These are phyloP conservation scores for Diachasmimorpha longicaudata DNA, from an alignment of 1,140 invertebrate species.

Conservation along the genomic window DNA sequence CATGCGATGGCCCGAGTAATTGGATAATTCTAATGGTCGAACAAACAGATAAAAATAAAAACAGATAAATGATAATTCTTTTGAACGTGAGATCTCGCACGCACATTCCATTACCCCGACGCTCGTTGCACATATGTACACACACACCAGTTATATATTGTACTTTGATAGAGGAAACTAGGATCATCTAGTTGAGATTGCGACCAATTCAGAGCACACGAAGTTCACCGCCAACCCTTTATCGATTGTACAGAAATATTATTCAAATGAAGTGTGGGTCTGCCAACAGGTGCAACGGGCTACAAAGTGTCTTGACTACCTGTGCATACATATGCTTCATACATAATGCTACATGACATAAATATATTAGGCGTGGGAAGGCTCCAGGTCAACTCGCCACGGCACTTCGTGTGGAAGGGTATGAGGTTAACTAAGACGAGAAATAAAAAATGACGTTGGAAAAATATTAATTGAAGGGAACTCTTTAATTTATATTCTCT, in stretches of 20 bases:
- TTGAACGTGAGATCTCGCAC: no score
- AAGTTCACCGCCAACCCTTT: constrained; percentile 2
- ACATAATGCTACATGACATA: constrained; percentile 16
- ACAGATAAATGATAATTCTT: no score
- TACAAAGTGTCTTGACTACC: constrained; percentile 29
- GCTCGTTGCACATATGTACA: no score
- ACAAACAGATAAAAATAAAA: no score
- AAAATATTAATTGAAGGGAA: no score
- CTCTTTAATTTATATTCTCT: no score
- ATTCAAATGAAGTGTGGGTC: background rate
- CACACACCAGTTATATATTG: no score
- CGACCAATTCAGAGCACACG: background rate
- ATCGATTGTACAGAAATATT: constrained; percentile 21
- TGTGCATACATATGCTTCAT: constrained; percentile 27
- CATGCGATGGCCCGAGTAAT: no score
- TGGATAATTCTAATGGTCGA: no score
- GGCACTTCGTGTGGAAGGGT: background rate
- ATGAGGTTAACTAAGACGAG: background rate
- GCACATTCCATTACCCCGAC: no score
- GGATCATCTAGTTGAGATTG: background rate
- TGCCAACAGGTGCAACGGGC: constrained; percentile 25
- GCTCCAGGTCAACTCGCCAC: background rate
- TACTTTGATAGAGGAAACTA: no score
- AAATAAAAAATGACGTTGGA: background rate
- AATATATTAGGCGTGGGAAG: constrained; percentile 23